Evolutionary conservation across 2,797 vertebrate genomes (phyloP).

Genomic region (Babyrousa celebensis): DNA sequence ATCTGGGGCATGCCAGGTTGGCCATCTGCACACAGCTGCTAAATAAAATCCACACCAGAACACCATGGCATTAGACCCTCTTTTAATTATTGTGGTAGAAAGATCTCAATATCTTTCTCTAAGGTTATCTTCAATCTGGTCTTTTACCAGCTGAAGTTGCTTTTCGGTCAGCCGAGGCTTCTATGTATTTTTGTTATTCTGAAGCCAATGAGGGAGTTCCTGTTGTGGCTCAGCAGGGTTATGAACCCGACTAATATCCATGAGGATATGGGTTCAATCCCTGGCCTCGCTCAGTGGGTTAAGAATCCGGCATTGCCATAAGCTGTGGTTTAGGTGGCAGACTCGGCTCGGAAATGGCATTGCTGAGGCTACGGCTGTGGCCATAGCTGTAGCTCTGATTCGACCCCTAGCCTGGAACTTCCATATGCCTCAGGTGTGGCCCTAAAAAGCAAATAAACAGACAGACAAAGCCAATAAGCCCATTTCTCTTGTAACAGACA

Average conservation of each 20-base stretch:
- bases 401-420: too few species aligned
- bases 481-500: constrained; percentile 42
- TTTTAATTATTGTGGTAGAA: constrained; percentile 45
- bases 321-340: too few species aligned
- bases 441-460: too few species aligned
- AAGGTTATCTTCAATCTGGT: background rate
- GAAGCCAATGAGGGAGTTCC: background rate
- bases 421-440: too few species aligned
- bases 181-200: constrained; percentile 52
- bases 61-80: background rate
- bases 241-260: too few species aligned
- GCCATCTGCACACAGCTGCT: background rate
- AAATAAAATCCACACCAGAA: background rate
- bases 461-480: background rate
- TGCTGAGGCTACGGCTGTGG: too few species aligned
- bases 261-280: too few species aligned
- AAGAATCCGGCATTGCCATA: too few species aligned
- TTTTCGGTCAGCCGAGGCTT: constrained; percentile 13
- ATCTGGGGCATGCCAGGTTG: background rate
- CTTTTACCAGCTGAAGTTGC: constrained; percentile 55
- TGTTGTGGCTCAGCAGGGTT: too few species aligned
- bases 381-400: too few species aligned
- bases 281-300: too few species aligned
- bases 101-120: background rate
- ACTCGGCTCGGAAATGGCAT: too few species aligned